phyloP scores from a whole-genome alignment of 2,888 invertebrate genomes.

The Drosophila algonquin region DNA sequence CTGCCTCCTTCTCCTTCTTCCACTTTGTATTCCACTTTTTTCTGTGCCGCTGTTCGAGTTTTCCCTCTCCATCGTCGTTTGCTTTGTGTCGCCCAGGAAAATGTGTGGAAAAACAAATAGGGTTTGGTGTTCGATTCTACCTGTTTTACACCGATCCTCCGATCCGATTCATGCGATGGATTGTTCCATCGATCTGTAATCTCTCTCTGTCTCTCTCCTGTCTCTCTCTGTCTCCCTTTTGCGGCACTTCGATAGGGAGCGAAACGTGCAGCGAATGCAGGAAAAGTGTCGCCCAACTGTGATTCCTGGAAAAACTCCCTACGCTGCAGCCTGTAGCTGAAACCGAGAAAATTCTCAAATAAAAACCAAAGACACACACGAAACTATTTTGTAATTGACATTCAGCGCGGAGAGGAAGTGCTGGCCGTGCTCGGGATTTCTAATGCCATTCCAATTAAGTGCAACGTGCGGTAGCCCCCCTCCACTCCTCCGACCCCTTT shows the following conservation, averaged over 20 bases:
- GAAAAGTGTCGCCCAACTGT: conserved; percentile 42
- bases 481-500: conserved; percentile 16
- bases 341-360: conserved; percentile 11
- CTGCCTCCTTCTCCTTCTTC: conserved; percentile 6
- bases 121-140: conserved; percentile 55
- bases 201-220: not conserved
- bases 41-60: conserved; percentile 29
- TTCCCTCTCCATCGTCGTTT: conserved; percentile 36
- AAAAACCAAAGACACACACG: conserved; percentile 6
- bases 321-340: not conserved
- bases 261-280: conserved; percentile 43
- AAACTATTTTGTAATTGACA: conserved; percentile 19
- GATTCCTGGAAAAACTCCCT: conserved; percentile 42
- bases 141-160: conserved; percentile 56
- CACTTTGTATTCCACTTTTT: conserved; percentile 38
- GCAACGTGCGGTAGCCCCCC: not conserved
- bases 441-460: conserved; percentile 66
- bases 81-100: conserved; percentile 34
- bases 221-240: not conserved
- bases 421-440: conserved; percentile 57
- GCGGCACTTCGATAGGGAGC: conserved; percentile 26
- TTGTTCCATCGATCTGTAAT: conserved; percentile 43
- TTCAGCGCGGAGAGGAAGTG: conserved; percentile 19
- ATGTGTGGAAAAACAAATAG: conserved; percentile 62
- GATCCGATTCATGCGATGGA: conserved; percentile 9